phyloP scores from a whole-genome alignment of 2,113 vertebrate species.

The Patagioenas fasciata region DNA sequence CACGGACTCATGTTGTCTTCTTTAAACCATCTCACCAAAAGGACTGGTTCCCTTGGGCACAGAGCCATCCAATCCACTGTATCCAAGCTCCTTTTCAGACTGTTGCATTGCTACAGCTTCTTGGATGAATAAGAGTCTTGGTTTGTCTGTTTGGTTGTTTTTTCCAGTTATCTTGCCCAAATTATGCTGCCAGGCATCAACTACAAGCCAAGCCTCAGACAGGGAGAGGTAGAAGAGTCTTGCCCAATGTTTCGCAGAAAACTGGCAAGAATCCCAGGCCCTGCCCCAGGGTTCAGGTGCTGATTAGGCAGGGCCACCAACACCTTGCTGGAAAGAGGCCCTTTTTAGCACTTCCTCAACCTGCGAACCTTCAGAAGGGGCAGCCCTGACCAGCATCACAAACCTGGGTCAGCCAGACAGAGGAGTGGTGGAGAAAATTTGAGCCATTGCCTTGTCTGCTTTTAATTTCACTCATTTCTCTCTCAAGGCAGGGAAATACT shows the following conservation, averaged over 20 bases:
- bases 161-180: not conserved
- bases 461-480: not conserved
- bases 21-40: not conserved
- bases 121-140: not conserved
- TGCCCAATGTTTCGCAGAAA: not conserved
- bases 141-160: not conserved
- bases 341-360: not conserved
- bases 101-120: not conserved
- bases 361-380: rapidly evolving
- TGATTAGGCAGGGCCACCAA: not conserved
- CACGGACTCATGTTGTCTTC: not conserved
- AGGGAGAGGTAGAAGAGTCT: not conserved
- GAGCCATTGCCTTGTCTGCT: not conserved
- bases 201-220: not conserved
- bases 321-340: not conserved
- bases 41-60: not conserved
- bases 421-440: rapidly evolving
- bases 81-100: not conserved
- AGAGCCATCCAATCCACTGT: not conserved
- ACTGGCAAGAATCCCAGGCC: not conserved
- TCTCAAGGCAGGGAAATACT: not conserved
- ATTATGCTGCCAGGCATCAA: not conserved
- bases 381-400: not conserved
- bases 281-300: not conserved
- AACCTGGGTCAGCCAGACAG: not conserved